Evolutionary conservation across 64 coral and sea anemone genomes (phyloP), one percentile per base, ranked within the genome.

Genomic region (Pocillopora damicornis): DNA sequence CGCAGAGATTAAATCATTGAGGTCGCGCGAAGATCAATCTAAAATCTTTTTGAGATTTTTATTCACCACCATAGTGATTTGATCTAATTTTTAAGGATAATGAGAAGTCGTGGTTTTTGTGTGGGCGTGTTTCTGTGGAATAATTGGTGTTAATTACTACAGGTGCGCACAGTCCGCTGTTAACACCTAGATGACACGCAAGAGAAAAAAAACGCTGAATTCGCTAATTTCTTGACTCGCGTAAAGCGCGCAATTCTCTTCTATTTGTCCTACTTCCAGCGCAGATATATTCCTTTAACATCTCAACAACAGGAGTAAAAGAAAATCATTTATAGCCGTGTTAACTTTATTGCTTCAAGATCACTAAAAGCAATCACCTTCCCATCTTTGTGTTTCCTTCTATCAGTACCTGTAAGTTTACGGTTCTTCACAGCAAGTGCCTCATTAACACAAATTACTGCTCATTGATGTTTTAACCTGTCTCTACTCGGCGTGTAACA

Each of bases 371-470:
- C 10, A 18, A 37, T 77, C 57, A 58, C 60, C 25, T 59, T 79
- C 57, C n/a, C 22, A 60, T 79, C 77, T 58, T 79, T 79, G 64
- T 11, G 22, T 15, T 25, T 79, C 26, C 11, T 79, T 60, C 77
- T 79, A 60, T 58, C 77, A 51, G 77, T 26, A 79, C 77, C 77
- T 79, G 77, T 25, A 51, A 23, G 58, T 71, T 71, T n/a, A n/a
- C 22, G 25, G 67, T 23, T 71, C 67, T 71, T 71, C 67, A 60
- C 58, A 59, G 77, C 77, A 79, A 79, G 77, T 79, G 76, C 15
- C 56, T 60, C n/a, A 60, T 79, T 79, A 60, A 71, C 67, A 71
- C 67, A 71, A 71, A 20, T 23, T 23, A 71, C 22, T 51, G 25
- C 22, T n/a, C 22, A 20, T 20, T 25, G 67, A 25, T 71, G 22